Evolutionary conservation across 1,140 invertebrate species (phyloP), one percentile per base, ranked within the genome.

Genomic region (Dinoponera quadriceps): DNA sequence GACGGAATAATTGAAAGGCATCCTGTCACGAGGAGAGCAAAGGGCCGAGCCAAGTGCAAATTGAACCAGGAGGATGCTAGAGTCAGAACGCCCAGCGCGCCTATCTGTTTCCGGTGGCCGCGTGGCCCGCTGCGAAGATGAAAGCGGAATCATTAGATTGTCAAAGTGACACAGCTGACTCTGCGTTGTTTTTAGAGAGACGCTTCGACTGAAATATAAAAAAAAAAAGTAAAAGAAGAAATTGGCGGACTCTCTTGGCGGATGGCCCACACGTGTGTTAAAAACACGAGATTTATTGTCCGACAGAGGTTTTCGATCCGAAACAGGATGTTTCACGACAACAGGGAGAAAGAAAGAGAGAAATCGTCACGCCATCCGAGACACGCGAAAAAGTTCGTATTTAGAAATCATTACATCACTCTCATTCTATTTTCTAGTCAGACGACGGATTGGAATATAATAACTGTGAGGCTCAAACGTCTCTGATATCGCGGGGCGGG

Each of bases 1-100:
- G 57, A 83, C 65, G 85, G 85, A 87, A 90, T 90, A 91, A 91
- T 91, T 91, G 90, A 91, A 91, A 90, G 90, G 90, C 85, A 89
- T 81, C 85, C 82, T 82, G 84, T 89, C 84, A 80, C 72, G 51
- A 65, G 72, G 48, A 75, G 85, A 81, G 66, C 78, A 89, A 88
- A 89, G 83, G 83, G 75, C 82, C 78, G 74, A 83, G 84, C 84
- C 89, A 89, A 91, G 86, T 88, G 88, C 85, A 90, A 90, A 91
- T 91, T 88, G 89, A 91, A 86, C 84, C 85, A 60, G 71, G 80
- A 66, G 72, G 72, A 84, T 74, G 78, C 78, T 80, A 80, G 75
- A 80, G 51, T 25, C 75, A 80, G 75, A 80, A 69, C 75, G 75
- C 65, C 18, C 55, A 60, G 51, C 48, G 80, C 72, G 73, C 72